Conservation (phyloP, 2,888 invertebrate species). For the Noctua fimbriata region DNA sequence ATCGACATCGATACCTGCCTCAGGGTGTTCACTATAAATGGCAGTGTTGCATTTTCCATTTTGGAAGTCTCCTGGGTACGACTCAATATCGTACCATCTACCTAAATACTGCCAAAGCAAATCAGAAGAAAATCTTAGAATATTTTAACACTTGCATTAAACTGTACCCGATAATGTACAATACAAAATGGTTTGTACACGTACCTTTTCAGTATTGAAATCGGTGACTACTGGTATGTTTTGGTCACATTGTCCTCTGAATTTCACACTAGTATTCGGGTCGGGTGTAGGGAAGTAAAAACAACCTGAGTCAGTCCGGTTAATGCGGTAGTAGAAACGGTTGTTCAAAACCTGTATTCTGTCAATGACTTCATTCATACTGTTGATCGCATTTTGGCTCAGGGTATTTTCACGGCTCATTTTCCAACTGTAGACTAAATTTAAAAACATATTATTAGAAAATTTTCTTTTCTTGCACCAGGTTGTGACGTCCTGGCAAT, state of each 20-base stretch:
- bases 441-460: not conserved
- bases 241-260: constrained; percentile 68
- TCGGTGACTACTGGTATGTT: constrained; percentile 45
- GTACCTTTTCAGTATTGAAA: constrained; percentile 46
- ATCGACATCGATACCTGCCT: constrained; percentile 60
- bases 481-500: not conserved
- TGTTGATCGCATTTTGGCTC: constrained; percentile 49
- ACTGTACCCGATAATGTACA: not conserved
- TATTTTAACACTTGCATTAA: not conserved
- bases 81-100: constrained; percentile 78
- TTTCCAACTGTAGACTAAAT: constrained; percentile 81
- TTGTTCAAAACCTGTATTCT: constrained; percentile 67
- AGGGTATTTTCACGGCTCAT: constrained; percentile 71
- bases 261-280: constrained; percentile 59
- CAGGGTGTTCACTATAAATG: constrained; percentile 65
- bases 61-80: constrained; percentile 77
- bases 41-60: constrained; percentile 79
- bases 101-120: constrained; percentile 74
- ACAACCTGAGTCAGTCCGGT: constrained; percentile 70
- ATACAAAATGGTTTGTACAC: not conserved
- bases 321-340: constrained; percentile 67
- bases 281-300: constrained; percentile 73
- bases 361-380: constrained; percentile 62
- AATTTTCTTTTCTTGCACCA: not conserved
- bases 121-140: not conserved